A percentile compares a stretch with the other conserved stretches of the same genome.
Conservation (phyloP, 2,888 invertebrate genomes). For the Subacronicta megacephala region DNA sequence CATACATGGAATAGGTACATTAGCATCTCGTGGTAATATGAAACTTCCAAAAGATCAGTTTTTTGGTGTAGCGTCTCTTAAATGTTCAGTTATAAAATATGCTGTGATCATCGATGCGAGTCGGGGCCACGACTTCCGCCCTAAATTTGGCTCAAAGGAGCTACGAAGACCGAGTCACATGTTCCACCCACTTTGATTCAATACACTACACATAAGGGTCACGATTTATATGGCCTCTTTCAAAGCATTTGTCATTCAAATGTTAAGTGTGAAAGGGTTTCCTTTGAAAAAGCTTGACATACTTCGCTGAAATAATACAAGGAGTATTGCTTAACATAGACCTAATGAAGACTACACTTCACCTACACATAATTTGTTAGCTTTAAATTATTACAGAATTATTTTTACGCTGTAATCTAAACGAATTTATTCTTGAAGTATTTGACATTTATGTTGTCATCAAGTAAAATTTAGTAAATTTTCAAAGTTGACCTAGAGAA, state of each 20-base stretch:
- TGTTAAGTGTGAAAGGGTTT: constrained; percentile 28
- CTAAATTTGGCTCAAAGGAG: constrained; percentile 51
- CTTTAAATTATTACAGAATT: too few relatives aligned
- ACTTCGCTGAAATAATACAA: constrained; percentile 17
- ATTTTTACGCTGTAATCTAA: too few relatives aligned
- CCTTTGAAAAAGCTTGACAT: constrained; percentile 46
- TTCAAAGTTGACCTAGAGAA: too few relatives aligned
- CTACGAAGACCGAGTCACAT: constrained; percentile 29
- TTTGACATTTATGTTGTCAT: too few relatives aligned
- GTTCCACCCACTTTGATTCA: constrained; percentile 52
- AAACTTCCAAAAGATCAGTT: neutral
- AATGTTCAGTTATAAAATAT: constrained; percentile 37
- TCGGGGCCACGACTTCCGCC: constrained; percentile 43
- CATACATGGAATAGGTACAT: too few relatives aligned
- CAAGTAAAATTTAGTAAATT: too few relatives aligned
- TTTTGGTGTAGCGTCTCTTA: constrained; percentile 21
- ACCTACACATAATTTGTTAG: too few relatives aligned
- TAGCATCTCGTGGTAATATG: neutral
- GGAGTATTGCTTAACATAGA: too few relatives aligned
- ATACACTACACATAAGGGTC: constrained; percentile 40
- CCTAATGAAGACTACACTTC: too few relatives aligned
- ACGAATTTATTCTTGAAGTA: too few relatives aligned
- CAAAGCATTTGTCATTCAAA: constrained; percentile 38
- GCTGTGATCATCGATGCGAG: constrained; percentile 37
- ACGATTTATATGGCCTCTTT: constrained; percentile 35